Base-by-base conservation (phyloP, 2,797 vertebrate species). In the Corythornis leucogaster region DNA sequence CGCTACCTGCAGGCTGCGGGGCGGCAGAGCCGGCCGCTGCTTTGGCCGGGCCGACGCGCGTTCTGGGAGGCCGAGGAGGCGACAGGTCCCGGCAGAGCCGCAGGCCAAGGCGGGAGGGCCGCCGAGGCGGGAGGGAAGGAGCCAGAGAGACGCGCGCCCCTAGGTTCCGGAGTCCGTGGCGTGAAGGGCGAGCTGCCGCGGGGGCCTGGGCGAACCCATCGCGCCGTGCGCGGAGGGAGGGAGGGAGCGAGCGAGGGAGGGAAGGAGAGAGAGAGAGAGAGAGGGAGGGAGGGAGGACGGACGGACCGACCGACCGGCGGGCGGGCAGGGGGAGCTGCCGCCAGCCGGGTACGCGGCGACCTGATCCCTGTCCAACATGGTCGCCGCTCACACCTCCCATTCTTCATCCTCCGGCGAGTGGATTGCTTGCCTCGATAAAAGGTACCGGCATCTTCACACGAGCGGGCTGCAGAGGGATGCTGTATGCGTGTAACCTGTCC, bases 341-440 rank as follows among this genome's bases (percentile, higher is more conserved):
- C 35, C 57, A 82, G 68, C 66, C 71, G 93, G 94, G 93, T 71
- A 68, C 24, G n/a, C 69, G 83, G 83, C 75, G 46, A 68, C 87
- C 94, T 30, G 80, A 75, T 63, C 90, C 40, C 64, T 75, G 96
- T 97, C 95, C 97, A 98, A 98, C 97, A 99, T 99, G 99, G 99
- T 99, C 59, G 98, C 99, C 94, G 98, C 98, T 86, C 99, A 98
- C 98, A 97, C 98, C 84, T 97, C 98, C 82, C 98, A 98, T 97
- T 97, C 99, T 75, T 97, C 98, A 75, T 98, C 99, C 89, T 98
- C 99, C 77, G 96, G 98, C 91, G 99, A 99, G 96, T 99, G 99
- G 99, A 98, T 99, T 94, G 97, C 98, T 91, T 99, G 99, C 96
- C 97, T 99, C 96, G 99, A 99, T 97, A 99, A 99, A 96, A 99